These are phyloP conservation scores for Macrotus californicus DNA, from an alignment of 2,113 vertebrate species.

Conservation along the genomic window DNA sequence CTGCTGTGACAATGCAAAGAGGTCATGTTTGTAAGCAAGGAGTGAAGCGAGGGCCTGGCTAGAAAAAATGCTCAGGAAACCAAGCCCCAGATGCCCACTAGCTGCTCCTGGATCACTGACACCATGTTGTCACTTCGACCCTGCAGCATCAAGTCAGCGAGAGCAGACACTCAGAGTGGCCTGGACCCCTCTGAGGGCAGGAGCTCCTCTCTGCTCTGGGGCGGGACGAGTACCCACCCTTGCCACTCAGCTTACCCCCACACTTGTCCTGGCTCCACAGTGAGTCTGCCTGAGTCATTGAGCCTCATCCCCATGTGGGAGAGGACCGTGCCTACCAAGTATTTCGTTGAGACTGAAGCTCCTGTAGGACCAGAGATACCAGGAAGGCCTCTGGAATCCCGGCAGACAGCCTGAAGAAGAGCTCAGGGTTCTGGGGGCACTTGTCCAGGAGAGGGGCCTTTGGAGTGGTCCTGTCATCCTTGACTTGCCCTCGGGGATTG, in stretches of 20 bases:
- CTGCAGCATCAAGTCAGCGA: not conserved
- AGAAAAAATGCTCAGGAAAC: not conserved
- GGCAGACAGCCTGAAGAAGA: not conserved
- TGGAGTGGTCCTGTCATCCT: not conserved
- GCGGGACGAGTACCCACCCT: not conserved
- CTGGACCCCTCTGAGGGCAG: not conserved
- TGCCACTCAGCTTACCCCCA: not conserved
- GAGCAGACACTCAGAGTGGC: not conserved
- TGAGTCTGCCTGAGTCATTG: not conserved
- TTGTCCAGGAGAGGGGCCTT: not conserved
- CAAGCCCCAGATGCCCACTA: not conserved
- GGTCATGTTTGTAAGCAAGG: not conserved
- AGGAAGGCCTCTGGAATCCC: not conserved
- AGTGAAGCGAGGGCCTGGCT: not conserved
- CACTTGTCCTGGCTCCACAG: not conserved
- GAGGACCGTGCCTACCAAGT: not conserved
- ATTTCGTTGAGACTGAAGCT: not conserved
- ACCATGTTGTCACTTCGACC: not conserved
- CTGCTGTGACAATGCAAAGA: not conserved
- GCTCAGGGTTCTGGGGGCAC: not conserved
- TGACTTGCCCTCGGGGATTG: not conserved
- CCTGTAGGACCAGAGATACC: not conserved
- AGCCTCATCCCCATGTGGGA: not conserved
- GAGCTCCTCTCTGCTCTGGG: not conserved
- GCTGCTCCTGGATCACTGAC: not conserved